Evolutionary conservation across 2,888 invertebrate genomes (phyloP).

Genomic region (Drosophila seclusa): DNA sequence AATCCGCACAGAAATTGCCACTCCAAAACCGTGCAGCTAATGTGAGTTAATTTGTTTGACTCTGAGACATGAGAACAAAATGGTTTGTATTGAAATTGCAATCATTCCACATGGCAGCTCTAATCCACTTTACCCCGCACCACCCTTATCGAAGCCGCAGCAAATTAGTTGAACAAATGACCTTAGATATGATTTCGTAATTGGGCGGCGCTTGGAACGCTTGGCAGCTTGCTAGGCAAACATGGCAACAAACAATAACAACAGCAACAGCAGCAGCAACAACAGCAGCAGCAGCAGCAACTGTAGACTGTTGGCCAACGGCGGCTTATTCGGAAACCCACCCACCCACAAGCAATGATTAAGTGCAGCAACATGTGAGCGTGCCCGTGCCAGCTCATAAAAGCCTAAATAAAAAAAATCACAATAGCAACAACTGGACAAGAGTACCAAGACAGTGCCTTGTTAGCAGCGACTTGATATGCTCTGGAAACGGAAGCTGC

Average conservation of each 20-base stretch:
- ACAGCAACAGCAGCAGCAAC: slow-evolving; percentile 18
- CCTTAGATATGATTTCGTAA: slow-evolving; percentile 82
- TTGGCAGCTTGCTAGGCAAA: slow-evolving; percentile 21
- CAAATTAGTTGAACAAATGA: slow-evolving; percentile 83
- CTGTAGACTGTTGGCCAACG: slow-evolving; percentile 64
- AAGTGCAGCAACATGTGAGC: slow-evolving; percentile 76
- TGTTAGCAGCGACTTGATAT: slow-evolving; percentile 58
- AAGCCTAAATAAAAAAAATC: slow-evolving; percentile 48
- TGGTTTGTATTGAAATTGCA: slow-evolving; percentile 52
- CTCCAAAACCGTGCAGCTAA: slow-evolving; percentile 41
- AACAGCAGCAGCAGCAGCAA: slow-evolving; percentile 15
- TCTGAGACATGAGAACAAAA: slow-evolving; percentile 44
- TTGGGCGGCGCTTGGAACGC: slow-evolving; percentile 60
- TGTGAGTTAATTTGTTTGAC: slow-evolving; percentile 66
- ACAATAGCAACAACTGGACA: slow-evolving; percentile 44
- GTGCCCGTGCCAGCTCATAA: slow-evolving; percentile 58
- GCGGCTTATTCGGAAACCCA: slow-evolving; percentile 75
- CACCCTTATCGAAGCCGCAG: slow-evolving; percentile 43
- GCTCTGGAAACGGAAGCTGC: slow-evolving; percentile 20
- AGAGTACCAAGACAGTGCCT: slow-evolving; percentile 46
- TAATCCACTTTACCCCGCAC: not conserved
- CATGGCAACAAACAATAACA: slow-evolving; percentile 28
- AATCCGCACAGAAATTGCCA: slow-evolving; percentile 22
- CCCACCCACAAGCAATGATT: slow-evolving; percentile 77
- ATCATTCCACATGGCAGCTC: slow-evolving; percentile 37